Evolutionary conservation across 2,797 vertebrate genomes (phyloP), one percentile per base, ranked within the genome.

Genomic region (Rhabdomys pumilio): DNA sequence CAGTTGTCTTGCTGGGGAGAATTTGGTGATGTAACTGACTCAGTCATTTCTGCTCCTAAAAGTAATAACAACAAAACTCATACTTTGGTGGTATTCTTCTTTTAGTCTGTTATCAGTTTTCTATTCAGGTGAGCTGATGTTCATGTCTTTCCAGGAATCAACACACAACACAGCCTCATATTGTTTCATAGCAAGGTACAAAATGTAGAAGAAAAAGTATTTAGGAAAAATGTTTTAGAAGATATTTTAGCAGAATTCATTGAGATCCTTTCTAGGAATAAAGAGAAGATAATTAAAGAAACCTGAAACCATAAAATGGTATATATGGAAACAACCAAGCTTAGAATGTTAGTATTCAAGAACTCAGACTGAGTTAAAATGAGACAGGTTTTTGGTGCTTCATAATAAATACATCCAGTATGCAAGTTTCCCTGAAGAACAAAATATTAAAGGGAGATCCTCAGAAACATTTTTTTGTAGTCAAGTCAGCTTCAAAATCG

Each of bases 251-350:
- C 24, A 83, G 41, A 11, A 91, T 80, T 92, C 44, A 84, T 26
- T 77, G 53, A 86, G 8, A 8, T 55, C 34, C 83, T 81, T 44
- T 96, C 22, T 26, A 6, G 59, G 65, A 9, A 73, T 31, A 73
- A 97, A 90, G 44, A 20, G 47, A 88, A 79, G 41, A 87, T 34
- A 84, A 88, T 26, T 85, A 72, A 69, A 92, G 57, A 84, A 47
- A 92, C 2, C 72, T 86, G 20, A 75, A 82, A 55, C 47, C 63
- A 95, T 26, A 44, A 14, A n/a, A 93, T n/a, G 0, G 22, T 83
- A 34, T 72, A 6, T 61, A 47, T 12, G 29, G 29, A 29, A 31
- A 76, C 79, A 1, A 90, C 24, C 34, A 87, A 59, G 6, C 57
- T 83, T 63, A n/a, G n/a, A 95, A 57, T 15, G 1, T 63, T 44